Evolutionary conservation across 2,888 invertebrate species (phyloP).

Genomic region (Drosophila nr. medialis): DNA sequence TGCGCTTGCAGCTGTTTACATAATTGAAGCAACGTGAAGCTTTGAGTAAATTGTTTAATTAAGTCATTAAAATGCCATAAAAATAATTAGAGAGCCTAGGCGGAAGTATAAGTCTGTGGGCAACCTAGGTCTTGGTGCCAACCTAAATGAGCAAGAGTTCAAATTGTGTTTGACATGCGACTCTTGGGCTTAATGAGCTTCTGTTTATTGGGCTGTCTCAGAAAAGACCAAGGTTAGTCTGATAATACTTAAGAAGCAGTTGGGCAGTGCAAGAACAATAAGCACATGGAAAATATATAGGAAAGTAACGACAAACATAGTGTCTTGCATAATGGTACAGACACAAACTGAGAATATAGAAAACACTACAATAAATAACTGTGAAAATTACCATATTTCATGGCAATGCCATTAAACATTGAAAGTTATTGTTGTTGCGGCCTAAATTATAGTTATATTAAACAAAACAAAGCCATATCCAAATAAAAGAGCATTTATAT

Average conservation of each 20-base stretch:
- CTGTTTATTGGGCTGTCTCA: conserved; percentile 14
- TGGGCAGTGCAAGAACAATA: conserved; percentile 31
- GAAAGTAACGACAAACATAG: conserved; percentile 4
- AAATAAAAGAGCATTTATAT: background rate
- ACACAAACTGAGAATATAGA: conserved; percentile 17
- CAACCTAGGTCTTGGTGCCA: conserved; percentile 16
- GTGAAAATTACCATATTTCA: conserved; percentile 65
- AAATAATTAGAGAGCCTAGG: conserved; percentile 68
- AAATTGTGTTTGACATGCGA: conserved; percentile 72
- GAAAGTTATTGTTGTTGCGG: too few relatives aligned
- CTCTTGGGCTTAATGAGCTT: conserved; percentile 47
- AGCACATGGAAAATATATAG: background rate
- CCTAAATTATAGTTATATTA: background rate
- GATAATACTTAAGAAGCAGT: conserved; percentile 12
- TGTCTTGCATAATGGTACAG: conserved; percentile 44
- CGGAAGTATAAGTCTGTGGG: conserved; percentile 28
- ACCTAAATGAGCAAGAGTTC: conserved; percentile 46
- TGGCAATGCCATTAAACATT: conserved; percentile 71
- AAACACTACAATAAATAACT: conserved; percentile 29
- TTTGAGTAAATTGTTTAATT: conserved; percentile 77
- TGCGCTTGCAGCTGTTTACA: conserved; percentile 56
- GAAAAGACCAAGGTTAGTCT: conserved; percentile 39
- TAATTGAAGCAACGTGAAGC: conserved; percentile 70
- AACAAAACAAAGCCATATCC: background rate
- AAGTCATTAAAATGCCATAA: conserved; percentile 77